Evolutionary conservation across 2,797 vertebrate species (phyloP).

Genomic region (Peromyscus nudipes): DNA sequence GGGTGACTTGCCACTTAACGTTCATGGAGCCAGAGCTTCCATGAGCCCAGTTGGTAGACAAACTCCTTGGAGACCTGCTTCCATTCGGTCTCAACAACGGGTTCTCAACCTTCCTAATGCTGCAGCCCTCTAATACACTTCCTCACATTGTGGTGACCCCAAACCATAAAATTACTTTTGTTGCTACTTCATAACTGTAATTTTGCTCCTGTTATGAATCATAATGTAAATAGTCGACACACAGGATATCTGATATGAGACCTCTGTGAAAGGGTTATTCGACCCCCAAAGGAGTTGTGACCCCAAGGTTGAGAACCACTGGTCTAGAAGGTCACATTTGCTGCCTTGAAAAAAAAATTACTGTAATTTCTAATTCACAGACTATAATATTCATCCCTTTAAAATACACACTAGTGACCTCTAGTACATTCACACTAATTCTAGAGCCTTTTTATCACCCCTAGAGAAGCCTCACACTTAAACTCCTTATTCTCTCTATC

Average conservation of each 20-base stretch:
- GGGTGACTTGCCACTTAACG: not conserved
- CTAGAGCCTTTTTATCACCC: not conserved
- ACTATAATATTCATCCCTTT: not conserved
- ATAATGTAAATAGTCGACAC: not conserved
- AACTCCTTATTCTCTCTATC: not conserved
- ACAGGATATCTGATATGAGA: not conserved
- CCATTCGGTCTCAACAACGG: not conserved
- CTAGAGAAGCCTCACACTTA: not conserved
- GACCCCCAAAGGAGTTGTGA: not conserved
- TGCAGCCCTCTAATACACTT: not conserved
- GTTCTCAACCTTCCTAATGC: not conserved
- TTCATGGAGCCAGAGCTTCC: not conserved
- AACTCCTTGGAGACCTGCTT: not conserved
- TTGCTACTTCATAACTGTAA: not conserved
- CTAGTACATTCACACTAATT: not conserved
- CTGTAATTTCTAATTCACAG: not conserved
- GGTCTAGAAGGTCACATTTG: not conserved
- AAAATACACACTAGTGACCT: not conserved
- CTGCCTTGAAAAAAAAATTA: not conserved
- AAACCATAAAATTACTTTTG: not conserved
- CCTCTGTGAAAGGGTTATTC: not conserved
- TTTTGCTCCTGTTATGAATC: not conserved
- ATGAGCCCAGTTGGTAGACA: not conserved
- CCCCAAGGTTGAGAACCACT: not conserved
- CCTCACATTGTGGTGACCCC: not conserved